Base-by-base conservation (phyloP, 1,140 invertebrate species). In the Zaprionus capensis region DNA sequence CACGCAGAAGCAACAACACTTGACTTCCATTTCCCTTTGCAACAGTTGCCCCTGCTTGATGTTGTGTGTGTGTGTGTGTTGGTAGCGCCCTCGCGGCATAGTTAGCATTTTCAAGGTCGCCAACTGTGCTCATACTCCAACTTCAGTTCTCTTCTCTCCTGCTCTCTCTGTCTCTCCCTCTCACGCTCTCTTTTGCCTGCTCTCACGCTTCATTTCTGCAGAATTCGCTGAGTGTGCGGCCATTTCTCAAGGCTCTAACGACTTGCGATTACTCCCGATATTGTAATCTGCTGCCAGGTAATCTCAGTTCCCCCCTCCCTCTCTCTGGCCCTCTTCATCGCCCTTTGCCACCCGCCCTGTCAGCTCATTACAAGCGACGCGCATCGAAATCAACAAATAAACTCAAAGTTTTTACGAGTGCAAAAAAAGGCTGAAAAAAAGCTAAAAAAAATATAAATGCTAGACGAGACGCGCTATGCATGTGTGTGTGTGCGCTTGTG, bases 81-180 rank as follows among this genome's bases (percentile, higher is more conserved):
- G 67, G 77, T 71, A 88, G 83, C 84, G 84, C 83, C 80, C 51
- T 78, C 84, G 70, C 84, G 83, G 81, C 83, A 86, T 87, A 87
- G 83, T 87, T 86, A 87, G 84, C 76, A 64, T 81, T 88, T 87
- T 87, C 83, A 87, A 87, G 83, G 83, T 88, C 83, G 81, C 46
- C 57, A 38, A 28, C 64, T 73, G 41, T 14, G 53, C 66, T 56
- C 7, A 51, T 51, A 51, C 58, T 56, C 46, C 20, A 28, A 53
- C 62, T 53, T 36, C 6, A n/a, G 15, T n/a, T n/a, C 41, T 17
- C 34, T 14, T 53, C 44, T 31, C 55, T 53, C 17, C 31, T 26
- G 11, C 46, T 41, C 44, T 59, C 41, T 26, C 26, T 17, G n/a
- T 2, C 46, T 41, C 36, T 59, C 24, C 28, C 57, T 56, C 26